Base-by-base conservation (phyloP, 2,888 invertebrate genomes). In the Drosophila greeni region DNA sequence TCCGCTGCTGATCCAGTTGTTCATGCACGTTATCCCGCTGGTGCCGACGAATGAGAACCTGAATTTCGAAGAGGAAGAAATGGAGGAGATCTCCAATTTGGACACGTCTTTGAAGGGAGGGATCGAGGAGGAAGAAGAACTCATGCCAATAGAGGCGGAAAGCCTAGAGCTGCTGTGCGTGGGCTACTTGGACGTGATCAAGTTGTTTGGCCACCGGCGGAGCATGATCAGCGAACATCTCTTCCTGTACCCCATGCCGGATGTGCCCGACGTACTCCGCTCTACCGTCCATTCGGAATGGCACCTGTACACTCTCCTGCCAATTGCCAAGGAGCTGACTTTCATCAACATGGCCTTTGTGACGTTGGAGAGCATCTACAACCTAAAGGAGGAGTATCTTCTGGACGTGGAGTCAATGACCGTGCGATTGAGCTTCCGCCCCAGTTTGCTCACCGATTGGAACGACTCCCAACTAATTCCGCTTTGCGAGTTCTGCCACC, bases 261-360 rank as follows among this genome's bases (percentile, higher is more conserved):
- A 48, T 14, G 70, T 79, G 2, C 60, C 76, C 29, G n/a, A 37
- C 0, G 47, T 72, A 1, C 18, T 70, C 26, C 75, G 79, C 11
- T 5, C 1, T 7, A 73, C 80, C 2, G 52, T 75, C 1, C 52
- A 54, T n/a, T 66, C 81, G 12, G 75, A 73, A 11, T 87, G 86
- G 86, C 75, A 85, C 54, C 66, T 86, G 5, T 85, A 87, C 42
- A 85, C 87, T 0, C 59, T 86, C 11, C 69, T 85, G 40, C 87
- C 86, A 16, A 66, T 86, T 12, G 65, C 79, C 31, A 85, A 81
- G 31, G 59, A 78, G 23, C 18, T 75, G 2, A 59, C 43, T 1
- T 73, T 85, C 24, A 73, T 72, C 24, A 87, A 87, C 48, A 62
- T 84, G 62, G 72, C 72, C 1, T 86, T 84, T 37, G 54, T 86